Conservation (phyloP, 2,888 invertebrate species). For the Nezara viridula region DNA sequence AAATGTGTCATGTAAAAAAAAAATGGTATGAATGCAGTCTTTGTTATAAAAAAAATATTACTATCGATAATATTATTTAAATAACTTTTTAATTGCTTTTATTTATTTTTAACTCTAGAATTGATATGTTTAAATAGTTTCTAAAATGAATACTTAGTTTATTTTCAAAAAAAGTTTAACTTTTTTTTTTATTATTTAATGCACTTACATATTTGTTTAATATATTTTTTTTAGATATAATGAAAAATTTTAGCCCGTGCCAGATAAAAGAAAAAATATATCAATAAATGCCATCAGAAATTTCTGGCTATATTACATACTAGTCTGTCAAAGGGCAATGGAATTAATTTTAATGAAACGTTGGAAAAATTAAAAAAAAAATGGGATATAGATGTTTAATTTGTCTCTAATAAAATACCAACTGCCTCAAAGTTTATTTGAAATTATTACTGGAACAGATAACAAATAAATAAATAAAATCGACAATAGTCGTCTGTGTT, state of each 20-base stretch:
- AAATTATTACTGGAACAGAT: not conserved
- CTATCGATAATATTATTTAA: too few relatives aligned
- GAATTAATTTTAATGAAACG: not conserved
- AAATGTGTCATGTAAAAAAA: too few relatives aligned
- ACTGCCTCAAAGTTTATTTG: not conserved
- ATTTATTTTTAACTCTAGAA: not conserved
- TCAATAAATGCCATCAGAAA: not conserved
- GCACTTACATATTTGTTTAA: too few relatives aligned
- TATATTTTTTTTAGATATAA: not conserved
- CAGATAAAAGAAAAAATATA: not conserved
- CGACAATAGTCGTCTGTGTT: not conserved
- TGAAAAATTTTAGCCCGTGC: not conserved
- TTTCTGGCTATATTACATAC: not conserved
- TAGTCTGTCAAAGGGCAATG: not conserved
- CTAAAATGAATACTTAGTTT: not conserved
- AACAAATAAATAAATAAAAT: not conserved
- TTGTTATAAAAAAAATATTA: too few relatives aligned
- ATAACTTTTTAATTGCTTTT: too few relatives aligned
- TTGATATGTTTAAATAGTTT: not conserved
- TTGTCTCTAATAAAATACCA: not conserved
- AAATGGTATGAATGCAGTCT: too few relatives aligned
- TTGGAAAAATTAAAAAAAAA: too few relatives aligned
- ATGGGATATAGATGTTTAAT: not conserved
- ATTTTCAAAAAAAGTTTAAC: too few relatives aligned
- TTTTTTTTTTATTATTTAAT: not conserved